Evolutionary conservation across 2,888 invertebrate genomes (phyloP).

Genomic region (Lasioglossum oenotherae): DNA sequence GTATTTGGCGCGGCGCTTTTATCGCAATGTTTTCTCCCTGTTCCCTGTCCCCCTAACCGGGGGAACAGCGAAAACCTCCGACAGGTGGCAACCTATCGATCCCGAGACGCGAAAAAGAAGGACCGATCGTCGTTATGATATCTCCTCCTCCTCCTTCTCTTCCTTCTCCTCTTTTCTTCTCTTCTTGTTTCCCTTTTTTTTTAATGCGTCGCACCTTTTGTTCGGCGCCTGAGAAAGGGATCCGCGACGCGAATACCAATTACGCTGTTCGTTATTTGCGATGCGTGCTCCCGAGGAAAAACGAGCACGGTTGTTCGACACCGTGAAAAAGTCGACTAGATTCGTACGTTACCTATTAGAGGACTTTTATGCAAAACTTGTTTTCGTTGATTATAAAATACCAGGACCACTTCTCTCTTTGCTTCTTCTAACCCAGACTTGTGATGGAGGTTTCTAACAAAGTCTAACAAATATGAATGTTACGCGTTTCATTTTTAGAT

Average conservation of each 20-base stretch:
- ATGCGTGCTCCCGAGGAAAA: background rate
- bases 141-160: slow-evolving; percentile 3
- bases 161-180: background rate
- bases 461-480: too few species aligned
- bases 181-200: background rate
- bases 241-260: slow-evolving; percentile 44
- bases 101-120: slow-evolving; percentile 53
- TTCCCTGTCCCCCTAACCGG: slow-evolving; percentile 45
- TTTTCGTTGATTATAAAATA: too few species aligned
- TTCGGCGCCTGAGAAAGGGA: slow-evolving; percentile 31
- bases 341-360: background rate
- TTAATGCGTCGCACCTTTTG: slow-evolving; percentile 52
- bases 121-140: slow-evolving; percentile 61
- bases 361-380: too few species aligned
- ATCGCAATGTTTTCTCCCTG: slow-evolving; percentile 73
- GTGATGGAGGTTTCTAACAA: too few species aligned
- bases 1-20: slow-evolving; percentile 77
- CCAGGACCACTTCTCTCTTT: too few species aligned
- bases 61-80: slow-evolving; percentile 58
- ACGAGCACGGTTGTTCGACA: background rate
- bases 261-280: slow-evolving; percentile 32
- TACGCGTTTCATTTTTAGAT: too few species aligned
- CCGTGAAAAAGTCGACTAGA: background rate
- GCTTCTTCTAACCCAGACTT: too few species aligned
- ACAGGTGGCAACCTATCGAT: slow-evolving; percentile 69